Base-by-base conservation (phyloP, 2,888 invertebrate species). In the Cantharis lateralis region DNA sequence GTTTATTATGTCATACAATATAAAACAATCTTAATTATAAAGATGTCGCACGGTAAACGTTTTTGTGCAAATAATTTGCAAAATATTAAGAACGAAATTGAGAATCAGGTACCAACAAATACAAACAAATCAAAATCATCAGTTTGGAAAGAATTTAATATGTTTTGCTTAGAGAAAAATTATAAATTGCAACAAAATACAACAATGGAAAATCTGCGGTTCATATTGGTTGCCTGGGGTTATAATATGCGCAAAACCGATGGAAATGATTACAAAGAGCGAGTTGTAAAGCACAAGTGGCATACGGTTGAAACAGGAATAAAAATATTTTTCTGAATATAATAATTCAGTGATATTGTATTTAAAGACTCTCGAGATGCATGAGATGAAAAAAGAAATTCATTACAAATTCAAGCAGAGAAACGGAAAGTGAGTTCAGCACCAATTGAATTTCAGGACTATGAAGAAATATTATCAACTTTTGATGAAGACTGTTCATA, bases 291-390 rank as follows among this genome's bases (percentile, higher is more conserved):
- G 20, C 4, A 15, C 13, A 61, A 26, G n/a, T 62, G 62, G 62
- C 24, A 70, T 18, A 70, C 16, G 13, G 62, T 15, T 7, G 62
- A 62, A 5, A 70, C 15, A 28, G 24, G 10, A 13, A 20, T 63
- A 63, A 63, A 63, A 63, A n/a, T 62, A 62, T 24, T 62, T 13
- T 18, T 16, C n/a, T 11, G 24, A 62, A 7, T 70, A 62, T 16
- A 16, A 32, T 20, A 70, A 11, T 28, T 28, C 11, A 28, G 26
- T 26, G 26, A 26, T 26, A 26, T 26, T 26, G 28, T 11, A 16
- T 70, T 70, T 15, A 70, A 62, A 15, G 62, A 24, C 24, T n/a
- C 62, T 24, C 10, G 70, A 32, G 70, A 70, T 62, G 70, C 62
- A 20, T 3, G 70, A 32, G 70, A 70, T 62, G 70, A 26, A 20